Conservation (phyloP, 2,888 invertebrate species). For the Orgyia antiqua region DNA sequence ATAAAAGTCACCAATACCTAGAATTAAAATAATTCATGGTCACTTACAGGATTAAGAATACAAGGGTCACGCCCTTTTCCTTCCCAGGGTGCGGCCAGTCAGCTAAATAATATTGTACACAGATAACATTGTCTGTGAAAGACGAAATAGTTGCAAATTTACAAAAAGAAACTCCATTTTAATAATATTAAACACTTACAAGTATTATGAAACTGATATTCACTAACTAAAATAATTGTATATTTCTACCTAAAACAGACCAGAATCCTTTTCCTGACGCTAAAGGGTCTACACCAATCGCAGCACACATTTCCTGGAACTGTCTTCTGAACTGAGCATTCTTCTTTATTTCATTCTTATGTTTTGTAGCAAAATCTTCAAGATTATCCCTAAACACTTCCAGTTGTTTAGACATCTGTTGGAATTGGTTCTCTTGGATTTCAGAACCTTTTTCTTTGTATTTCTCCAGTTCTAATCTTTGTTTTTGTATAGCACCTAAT, state of each 20-base stretch:
- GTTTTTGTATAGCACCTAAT: slow-evolving; percentile 93
- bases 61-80: no score
- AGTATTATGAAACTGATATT: no score
- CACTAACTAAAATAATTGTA: no score
- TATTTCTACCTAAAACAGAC: slow-evolving; percentile 86
- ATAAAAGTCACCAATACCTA: slow-evolving; percentile 99
- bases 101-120: no score
- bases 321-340: slow-evolving; percentile 96
- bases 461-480: slow-evolving; percentile 90
- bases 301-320: slow-evolving; percentile 99
- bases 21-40: no score
- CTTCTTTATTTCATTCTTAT: slow-evolving; percentile 96
- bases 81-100: no score
- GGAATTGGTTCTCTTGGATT: slow-evolving; percentile 94
- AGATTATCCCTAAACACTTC: slow-evolving; percentile 94
- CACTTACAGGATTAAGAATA: no score
- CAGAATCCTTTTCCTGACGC: slow-evolving; percentile 98
- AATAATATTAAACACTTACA: no score
- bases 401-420: slow-evolving; percentile 95
- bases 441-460: slow-evolving; percentile 95
- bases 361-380: slow-evolving; percentile 97
- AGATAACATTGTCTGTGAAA: not conserved
- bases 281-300: slow-evolving; percentile 98
- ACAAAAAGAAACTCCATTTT: not conserved
- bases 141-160: no score